Evolutionary conservation across 2,113 vertebrate species (phyloP).

Genomic region (Ovibos moschatus): DNA sequence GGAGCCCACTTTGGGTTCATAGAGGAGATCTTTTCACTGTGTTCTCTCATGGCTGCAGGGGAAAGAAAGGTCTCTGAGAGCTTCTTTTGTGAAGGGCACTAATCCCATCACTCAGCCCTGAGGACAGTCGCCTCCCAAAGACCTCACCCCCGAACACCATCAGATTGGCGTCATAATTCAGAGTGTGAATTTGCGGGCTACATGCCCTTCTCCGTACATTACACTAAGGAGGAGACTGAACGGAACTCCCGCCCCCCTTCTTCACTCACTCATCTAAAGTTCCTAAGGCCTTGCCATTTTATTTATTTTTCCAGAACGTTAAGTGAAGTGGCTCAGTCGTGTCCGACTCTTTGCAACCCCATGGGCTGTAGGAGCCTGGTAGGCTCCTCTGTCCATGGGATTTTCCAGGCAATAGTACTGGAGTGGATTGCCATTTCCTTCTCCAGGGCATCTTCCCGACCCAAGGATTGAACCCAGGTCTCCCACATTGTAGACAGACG

Average conservation of each 20-base stretch:
- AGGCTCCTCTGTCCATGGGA: too few relatives aligned
- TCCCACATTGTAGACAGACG: too few relatives aligned
- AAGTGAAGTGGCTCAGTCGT: too few relatives aligned
- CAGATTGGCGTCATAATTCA: neutral
- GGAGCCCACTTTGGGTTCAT: neutral
- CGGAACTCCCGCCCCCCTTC: neutral
- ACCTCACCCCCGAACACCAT: neutral
- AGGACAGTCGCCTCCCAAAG: neutral
- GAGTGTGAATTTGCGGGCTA: neutral
- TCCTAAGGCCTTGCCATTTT: neutral
- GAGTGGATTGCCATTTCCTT: too few relatives aligned
- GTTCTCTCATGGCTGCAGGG: neutral
- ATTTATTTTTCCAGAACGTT: neutral
- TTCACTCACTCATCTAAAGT: neutral
- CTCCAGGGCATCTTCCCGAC: too few relatives aligned
- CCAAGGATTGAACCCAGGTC: too few relatives aligned
- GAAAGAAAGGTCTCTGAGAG: neutral
- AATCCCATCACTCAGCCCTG: neutral
- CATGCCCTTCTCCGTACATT: neutral
- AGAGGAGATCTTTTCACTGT: neutral
- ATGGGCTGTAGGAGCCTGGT: too few relatives aligned
- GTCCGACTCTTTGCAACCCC: too few relatives aligned
- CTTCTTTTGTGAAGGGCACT: neutral
- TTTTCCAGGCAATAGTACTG: too few relatives aligned
- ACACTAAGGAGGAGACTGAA: neutral